These are phyloP conservation scores for Coryphaenoides rupestris DNA, from an alignment of 2,113 vertebrate species.

Conservation along the genomic window DNA sequence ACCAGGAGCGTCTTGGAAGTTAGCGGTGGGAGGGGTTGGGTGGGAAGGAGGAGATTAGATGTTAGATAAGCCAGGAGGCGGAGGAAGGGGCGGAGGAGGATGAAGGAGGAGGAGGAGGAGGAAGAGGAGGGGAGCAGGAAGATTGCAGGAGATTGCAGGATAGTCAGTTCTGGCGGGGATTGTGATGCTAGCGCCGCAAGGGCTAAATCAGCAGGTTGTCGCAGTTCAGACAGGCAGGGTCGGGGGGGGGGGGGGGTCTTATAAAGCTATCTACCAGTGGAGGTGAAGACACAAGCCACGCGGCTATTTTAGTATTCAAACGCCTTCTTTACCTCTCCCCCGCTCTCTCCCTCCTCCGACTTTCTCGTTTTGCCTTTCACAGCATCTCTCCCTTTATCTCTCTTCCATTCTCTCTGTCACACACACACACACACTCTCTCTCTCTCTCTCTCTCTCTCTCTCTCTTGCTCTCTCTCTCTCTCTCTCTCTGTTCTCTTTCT, in stretches of 20 bases:
- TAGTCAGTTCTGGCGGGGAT: constrained; percentile 7
- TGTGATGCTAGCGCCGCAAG: constrained; percentile 6
- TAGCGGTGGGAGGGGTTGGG: too few species aligned
- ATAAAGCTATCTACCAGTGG: constrained; percentile 15
- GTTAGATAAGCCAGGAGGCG: background rate
- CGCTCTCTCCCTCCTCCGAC: constrained; percentile 10
- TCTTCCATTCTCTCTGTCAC: background rate
- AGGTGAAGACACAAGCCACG: constrained; percentile 1
- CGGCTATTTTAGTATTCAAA: constrained; percentile 29
- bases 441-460: background rate
- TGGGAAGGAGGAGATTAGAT: background rate
- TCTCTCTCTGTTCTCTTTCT: too few species aligned
- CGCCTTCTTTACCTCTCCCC: constrained; percentile 14
- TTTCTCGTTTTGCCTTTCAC: too few species aligned
- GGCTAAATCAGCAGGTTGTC: constrained; percentile 11
- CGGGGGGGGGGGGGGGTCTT: constrained; percentile 24
- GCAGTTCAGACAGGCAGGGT: constrained; percentile 10
- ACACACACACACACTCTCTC: background rate
- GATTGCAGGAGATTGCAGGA: constrained; percentile 10
- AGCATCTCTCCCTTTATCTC: background rate
- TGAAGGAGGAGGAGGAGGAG: constrained; percentile 5
- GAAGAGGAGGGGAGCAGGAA: background rate
- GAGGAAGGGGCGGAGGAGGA: constrained; percentile 12
- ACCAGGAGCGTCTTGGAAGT: too few species aligned
- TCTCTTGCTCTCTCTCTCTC: background rate